Percentiles rank a stretch among this genome's conserved stretches.
phyloP scores from a whole-genome alignment of 2,888 invertebrate genomes.

The Prenolepis imparis region DNA sequence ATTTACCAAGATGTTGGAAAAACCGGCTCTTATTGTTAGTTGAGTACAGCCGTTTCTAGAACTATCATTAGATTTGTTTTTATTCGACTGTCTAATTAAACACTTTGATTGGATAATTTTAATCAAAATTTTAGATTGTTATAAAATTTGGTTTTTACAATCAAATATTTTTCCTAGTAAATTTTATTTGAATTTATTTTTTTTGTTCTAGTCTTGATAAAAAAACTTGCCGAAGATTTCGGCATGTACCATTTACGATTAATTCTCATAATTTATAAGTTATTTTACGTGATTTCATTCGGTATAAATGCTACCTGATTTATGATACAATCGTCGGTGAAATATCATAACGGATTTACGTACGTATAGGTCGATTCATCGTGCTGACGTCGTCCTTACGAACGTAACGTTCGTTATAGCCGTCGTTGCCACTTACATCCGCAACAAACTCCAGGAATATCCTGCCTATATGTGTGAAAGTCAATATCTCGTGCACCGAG shows the following conservation, averaged over 20 bases:
- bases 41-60: not conserved
- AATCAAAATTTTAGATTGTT: too few species aligned
- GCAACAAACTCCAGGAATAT: conserved; percentile 56
- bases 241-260: not conserved
- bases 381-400: conserved; percentile 49
- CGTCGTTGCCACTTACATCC: conserved; percentile 50
- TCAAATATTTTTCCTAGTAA: not conserved
- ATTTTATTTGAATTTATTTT: not conserved
- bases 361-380: conserved; percentile 61
- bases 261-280: conserved; percentile 12
- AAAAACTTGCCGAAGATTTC: not conserved
- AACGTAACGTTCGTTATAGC: conserved; percentile 43
- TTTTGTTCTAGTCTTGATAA: not conserved
- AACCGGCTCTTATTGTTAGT: too few species aligned
- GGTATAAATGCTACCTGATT: conserved; percentile 54
- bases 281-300: conserved; percentile 26
- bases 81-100: not conserved
- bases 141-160: not conserved
- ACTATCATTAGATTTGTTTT: not conserved
- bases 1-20: too few species aligned
- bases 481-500: conserved; percentile 36
- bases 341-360: conserved; percentile 35
- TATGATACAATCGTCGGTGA: conserved; percentile 65
- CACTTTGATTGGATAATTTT: not conserved
- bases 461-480: conserved; percentile 57